Base-by-base conservation (phyloP, 2,113 vertebrate genomes). In the Pachypanchax playfairii region DNA sequence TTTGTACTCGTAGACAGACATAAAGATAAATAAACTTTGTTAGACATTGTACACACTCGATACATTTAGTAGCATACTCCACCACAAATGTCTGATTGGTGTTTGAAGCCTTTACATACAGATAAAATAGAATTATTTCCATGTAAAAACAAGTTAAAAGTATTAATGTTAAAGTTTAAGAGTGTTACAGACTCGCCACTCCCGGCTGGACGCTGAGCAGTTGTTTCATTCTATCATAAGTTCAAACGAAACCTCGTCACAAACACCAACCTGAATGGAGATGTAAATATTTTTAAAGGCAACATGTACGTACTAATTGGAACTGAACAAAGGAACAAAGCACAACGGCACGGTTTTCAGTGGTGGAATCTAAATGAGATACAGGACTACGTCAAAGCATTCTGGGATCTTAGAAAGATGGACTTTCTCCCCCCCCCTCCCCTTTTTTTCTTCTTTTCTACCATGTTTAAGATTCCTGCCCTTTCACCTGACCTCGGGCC, bases 401-500 rank as follows among this genome's bases (percentile, higher is more conserved):
- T 82, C 65, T 68, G 60, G 44, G 52, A 52, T 59, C 51, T 66
- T 79, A 66, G 33, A 70, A 85, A 80, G 77, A 70, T 17, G 24
- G 67, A 82, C 83, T 86, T 74, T 85, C 80, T 77, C 68, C 39
- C 47, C 55, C 62, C 52, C 44, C 49, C 20, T 53, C 35, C 48
- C 11, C 33, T 10, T 33, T 56, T 15, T 33, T 8, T 64, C 52
- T 70, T 65, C 38, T 68, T 39, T 77, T 54, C 63, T 36, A 17
- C 36, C 68, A 73, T 82, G 73, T 87, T 86, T 88, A 82, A 87
- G 88, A 88, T 79, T 85, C 85, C 83, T 91, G 89, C 79, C 91
- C 92, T 92, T 91, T 93, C 87, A 92, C 91, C 91, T 87, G 82
- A 84, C 89, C 82, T 63, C 67, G 60, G 83, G 89, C 79, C 84